Percentiles rank a stretch among this genome's conserved stretches.
phyloP scores from a whole-genome alignment of 2,888 invertebrate species.

The Clitarchus hookeri region DNA sequence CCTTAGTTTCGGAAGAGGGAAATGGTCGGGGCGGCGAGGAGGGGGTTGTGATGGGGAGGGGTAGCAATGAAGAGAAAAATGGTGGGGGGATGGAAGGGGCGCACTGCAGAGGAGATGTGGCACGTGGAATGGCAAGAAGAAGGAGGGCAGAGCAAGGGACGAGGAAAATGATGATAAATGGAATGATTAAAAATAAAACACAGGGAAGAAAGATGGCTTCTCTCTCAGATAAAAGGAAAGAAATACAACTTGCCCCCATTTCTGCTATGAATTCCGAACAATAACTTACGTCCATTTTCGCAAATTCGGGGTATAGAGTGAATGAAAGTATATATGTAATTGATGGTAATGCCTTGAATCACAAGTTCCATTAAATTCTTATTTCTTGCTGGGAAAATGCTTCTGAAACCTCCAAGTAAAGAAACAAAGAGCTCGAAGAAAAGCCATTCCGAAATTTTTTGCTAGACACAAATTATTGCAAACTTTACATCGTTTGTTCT shows the following conservation, averaged over 20 bases:
- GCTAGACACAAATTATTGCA: too few species aligned
- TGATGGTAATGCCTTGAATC: background rate
- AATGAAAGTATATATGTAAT: background rate
- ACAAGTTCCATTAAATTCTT: background rate
- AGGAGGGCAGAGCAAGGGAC: constrained; percentile 34
- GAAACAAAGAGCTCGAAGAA: background rate
- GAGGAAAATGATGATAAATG: constrained; percentile 27
- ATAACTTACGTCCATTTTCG: constrained; percentile 14
- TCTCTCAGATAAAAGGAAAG: constrained; percentile 10
- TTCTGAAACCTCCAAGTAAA: background rate
- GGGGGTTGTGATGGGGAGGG: background rate
- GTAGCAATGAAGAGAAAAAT: constrained; percentile 26
- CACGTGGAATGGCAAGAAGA: constrained; percentile 37
- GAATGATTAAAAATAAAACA: constrained; percentile 32
- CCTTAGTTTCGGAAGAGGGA: constrained; percentile 36
- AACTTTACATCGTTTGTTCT: too few species aligned
- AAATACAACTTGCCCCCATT: constrained; percentile 14
- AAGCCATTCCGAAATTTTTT: background rate
- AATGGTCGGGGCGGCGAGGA: constrained; percentile 24
- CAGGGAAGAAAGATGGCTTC: constrained; percentile 25
- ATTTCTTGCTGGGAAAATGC: background rate
- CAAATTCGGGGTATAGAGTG: background rate
- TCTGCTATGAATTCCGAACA: constrained; percentile 3
- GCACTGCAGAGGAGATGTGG: constrained; percentile 36
- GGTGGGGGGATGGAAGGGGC: constrained; percentile 41